phyloP scores from a whole-genome alignment of 2,113 vertebrate genomes.

The Xiphophorus couchianus region DNA sequence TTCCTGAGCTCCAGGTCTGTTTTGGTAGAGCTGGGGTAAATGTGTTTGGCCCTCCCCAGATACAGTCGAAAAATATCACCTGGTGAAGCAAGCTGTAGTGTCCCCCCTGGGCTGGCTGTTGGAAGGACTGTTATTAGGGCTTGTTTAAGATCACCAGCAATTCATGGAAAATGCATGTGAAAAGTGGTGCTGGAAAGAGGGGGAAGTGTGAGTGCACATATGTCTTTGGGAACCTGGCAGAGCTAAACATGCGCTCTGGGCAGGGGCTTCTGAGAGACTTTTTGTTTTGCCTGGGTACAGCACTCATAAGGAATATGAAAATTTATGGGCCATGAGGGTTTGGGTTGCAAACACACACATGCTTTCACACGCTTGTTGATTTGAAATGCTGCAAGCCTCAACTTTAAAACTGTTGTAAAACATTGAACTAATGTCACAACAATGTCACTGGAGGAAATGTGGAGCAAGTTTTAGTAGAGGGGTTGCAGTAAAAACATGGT shows the following conservation, averaged over 20 bases:
- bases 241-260: conserved; percentile 64
- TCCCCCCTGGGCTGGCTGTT: conserved; percentile 28
- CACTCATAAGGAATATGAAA: conserved; percentile 75
- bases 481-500: conserved; percentile 21
- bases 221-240: conserved; percentile 44
- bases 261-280: conserved; percentile 63
- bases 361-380: conserved; percentile 32
- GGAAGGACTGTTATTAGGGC: conserved; percentile 53
- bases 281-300: conserved; percentile 69
- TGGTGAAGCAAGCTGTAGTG: conserved; percentile 32
- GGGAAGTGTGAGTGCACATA: conserved; percentile 30
- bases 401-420: conserved; percentile 59
- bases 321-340: conserved; percentile 66
- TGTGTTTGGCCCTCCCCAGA: neutral
- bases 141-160: conserved; percentile 69
- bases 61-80: conserved; percentile 64
- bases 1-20: conserved; percentile 22
- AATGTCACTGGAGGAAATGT: conserved; percentile 53
- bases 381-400: conserved; percentile 54
- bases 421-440: conserved; percentile 61
- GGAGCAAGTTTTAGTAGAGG: conserved; percentile 32
- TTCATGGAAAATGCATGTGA: conserved; percentile 74
- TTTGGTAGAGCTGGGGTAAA: conserved; percentile 28
- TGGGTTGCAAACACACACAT: conserved; percentile 53
- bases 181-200: conserved; percentile 39